A percentile compares a stretch with the other conserved stretches of the same genome.
Conservation (phyloP, 2,113 vertebrate genomes). For the Paramisgurnus dabryanus region DNA sequence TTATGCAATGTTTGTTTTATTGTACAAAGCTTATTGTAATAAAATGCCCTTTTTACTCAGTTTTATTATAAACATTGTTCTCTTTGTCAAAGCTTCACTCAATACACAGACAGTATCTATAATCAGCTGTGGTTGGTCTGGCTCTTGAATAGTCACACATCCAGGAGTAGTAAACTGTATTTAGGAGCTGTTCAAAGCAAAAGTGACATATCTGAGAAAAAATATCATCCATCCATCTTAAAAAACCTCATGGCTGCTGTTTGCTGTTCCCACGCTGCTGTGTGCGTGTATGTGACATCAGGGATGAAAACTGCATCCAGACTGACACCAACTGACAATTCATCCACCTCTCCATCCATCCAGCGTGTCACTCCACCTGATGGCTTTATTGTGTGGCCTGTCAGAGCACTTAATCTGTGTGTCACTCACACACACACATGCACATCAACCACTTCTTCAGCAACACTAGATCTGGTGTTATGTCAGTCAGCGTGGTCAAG, state of each 20-base stretch:
- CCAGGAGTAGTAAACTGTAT: not conserved
- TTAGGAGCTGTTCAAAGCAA: conserved; percentile 1
- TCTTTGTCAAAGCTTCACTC: not conserved
- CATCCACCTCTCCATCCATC: conserved; percentile 81
- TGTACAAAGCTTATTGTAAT: too few species aligned
- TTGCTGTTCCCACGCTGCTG: conserved; percentile 76
- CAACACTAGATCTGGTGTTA: conserved; percentile 81
- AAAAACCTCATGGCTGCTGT: conserved; percentile 39
- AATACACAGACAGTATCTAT: conserved; percentile 3
- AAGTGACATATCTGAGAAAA: conserved; percentile 15
- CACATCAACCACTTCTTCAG: conserved; percentile 77
- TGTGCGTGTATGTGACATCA: conserved; percentile 73
- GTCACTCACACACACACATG: conserved; percentile 72
- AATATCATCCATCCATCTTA: conserved; percentile 15
- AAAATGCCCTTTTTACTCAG: not conserved
- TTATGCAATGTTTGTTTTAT: too few species aligned
- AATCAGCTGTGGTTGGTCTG: conserved; percentile 1
- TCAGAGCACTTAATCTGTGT: conserved; percentile 88
- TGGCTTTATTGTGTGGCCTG: conserved; percentile 89
- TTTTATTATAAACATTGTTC: not conserved
- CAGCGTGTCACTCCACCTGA: conserved; percentile 89
- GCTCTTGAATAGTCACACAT: not conserved
- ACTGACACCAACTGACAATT: conserved; percentile 88
- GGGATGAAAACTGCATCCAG: conserved; percentile 82
- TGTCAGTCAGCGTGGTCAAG: conserved; percentile 76